Conservation (phyloP, 2,888 invertebrate genomes). For the Caenorhabditis virilis region DNA sequence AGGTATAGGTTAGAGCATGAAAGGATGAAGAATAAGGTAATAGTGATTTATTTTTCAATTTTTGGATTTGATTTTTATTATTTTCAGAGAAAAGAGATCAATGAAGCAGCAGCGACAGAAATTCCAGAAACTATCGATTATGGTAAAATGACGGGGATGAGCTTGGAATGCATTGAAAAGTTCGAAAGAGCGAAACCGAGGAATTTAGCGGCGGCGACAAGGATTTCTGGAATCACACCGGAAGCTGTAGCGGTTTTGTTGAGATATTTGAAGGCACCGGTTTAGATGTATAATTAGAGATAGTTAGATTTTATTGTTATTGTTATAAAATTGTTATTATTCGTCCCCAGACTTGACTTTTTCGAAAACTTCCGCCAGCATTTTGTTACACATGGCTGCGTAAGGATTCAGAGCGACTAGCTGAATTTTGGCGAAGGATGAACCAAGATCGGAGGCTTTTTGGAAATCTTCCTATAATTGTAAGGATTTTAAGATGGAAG, state of each 20-base stretch:
- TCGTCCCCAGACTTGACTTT: conserved; percentile 50
- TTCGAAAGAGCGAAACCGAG: conserved; percentile 57
- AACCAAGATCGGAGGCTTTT: conserved; percentile 82
- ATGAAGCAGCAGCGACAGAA: conserved; percentile 47
- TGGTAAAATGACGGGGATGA: conserved; percentile 74
- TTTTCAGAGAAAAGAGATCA: conserved; percentile 49
- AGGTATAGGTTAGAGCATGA: conserved; percentile 50
- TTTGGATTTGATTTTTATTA: conserved; percentile 1
- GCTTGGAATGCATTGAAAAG: conserved; percentile 72
- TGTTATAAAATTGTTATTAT: conserved; percentile 3
- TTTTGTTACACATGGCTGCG: conserved; percentile 92
- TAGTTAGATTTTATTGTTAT: conserved; percentile 1
- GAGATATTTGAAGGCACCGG: conserved; percentile 41
- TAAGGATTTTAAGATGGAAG: not conserved
- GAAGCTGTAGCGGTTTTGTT: conserved; percentile 54
- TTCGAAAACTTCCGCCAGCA: conserved; percentile 70
- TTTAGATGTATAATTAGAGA: not conserved
- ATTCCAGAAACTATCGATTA: conserved; percentile 61
- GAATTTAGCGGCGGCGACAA: conserved; percentile 66
- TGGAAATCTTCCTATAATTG: conserved; percentile 76
- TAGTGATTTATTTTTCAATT: conserved; percentile 1
- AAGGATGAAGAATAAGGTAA: conserved; percentile 47
- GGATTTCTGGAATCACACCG: conserved; percentile 61
- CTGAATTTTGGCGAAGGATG: conserved; percentile 83
- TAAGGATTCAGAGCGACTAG: conserved; percentile 88